phyloP scores from a whole-genome alignment of 2,113 vertebrate genomes.

The Microcebus murinus region DNA sequence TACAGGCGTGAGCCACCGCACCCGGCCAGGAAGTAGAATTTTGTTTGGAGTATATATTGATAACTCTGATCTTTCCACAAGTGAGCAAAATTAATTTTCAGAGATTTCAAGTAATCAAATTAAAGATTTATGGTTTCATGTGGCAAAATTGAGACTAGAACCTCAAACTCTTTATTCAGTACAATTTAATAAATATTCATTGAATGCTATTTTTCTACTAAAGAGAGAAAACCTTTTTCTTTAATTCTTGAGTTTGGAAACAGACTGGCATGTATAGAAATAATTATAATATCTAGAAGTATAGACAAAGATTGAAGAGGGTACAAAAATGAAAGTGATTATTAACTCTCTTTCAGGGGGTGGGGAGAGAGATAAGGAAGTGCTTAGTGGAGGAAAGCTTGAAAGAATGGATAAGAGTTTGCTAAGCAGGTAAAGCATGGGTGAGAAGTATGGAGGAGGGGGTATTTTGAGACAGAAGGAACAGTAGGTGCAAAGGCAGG shows the following conservation, averaged over 20 bases:
- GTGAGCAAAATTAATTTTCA: constrained; percentile 20
- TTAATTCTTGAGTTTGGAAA: neutral
- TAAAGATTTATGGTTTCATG: constrained; percentile 22
- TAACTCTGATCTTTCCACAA: neutral
- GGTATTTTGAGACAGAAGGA: neutral
- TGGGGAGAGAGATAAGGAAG: neutral
- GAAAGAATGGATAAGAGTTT: neutral
- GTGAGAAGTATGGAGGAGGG: no score
- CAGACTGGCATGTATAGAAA: neutral
- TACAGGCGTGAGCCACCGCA: no score
- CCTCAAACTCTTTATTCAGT: neutral
- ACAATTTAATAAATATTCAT: neutral
- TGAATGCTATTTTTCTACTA: constrained; percentile 12
- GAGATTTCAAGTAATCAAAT: neutral
- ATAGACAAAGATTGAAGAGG: neutral
- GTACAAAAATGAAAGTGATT: neutral
- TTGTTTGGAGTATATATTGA: neutral
- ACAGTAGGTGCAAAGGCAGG: neutral
- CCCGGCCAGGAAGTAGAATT: neutral
- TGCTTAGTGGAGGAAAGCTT: neutral
- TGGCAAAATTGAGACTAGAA: neutral
- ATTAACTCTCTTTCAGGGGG: neutral
- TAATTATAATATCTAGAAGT: neutral
- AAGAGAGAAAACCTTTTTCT: neutral
- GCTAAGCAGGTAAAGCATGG: neutral